These are phyloP conservation scores for Meloidogyne floridensis DNA, from an alignment of 1,140 invertebrate genomes.

Conservation along the genomic window DNA sequence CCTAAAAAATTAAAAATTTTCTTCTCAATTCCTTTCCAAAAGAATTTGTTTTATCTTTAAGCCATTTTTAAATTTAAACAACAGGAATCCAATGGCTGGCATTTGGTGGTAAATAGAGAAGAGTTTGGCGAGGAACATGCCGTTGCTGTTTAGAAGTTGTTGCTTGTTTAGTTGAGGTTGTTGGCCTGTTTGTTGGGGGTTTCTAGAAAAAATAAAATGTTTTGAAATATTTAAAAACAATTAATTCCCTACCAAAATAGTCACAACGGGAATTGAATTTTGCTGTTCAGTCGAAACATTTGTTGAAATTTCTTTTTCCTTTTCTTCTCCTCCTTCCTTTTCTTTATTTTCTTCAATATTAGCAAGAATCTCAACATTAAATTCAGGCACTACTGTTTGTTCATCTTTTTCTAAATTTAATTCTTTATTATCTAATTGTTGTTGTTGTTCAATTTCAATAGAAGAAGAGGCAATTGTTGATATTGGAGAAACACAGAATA, in stretches of 20 bases:
- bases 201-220: neutral
- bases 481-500: constrained; percentile 11
- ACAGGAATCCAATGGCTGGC: constrained; percentile 32
- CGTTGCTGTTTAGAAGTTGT: neutral
- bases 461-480: neutral
- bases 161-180: neutral
- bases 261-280: neutral
- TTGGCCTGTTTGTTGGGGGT: neutral
- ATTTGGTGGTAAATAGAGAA: constrained; percentile 54
- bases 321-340: neutral
- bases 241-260: neutral
- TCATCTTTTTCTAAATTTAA: neutral
- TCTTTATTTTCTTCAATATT: neutral
- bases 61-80: constrained; percentile 11
- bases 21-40: neutral
- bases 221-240: neutral
- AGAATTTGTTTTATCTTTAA: neutral
- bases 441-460: neutral
- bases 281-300: neutral
- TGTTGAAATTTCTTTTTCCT: neutral
- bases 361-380: neutral
- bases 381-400: neutral
- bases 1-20: neutral
- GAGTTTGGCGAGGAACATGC: constrained; percentile 49
- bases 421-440: neutral